Base-by-base conservation (phyloP, 2,797 vertebrate species). In the Poeciliopsis turneri region DNA sequence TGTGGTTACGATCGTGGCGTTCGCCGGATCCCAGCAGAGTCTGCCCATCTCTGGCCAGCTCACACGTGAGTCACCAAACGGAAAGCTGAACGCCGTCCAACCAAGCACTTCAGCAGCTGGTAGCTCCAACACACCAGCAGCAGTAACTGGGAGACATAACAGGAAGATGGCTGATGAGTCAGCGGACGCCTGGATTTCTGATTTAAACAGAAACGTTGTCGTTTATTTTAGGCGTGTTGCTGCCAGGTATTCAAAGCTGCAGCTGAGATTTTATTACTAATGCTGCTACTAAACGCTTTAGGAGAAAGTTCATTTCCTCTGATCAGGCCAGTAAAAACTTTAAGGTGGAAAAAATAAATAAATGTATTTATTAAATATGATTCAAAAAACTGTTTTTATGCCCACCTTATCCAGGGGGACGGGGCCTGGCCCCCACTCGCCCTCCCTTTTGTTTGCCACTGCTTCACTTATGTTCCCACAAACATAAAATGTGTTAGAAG, bases 31-130 rank as follows among this genome's bases (percentile, higher is more conserved):
- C 61, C 95, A 96, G 83, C 97, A 98, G 92, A 99, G 98, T 93
- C 84, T 97, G 74, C 97, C 98, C 82, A 93, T 98, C 85, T 96
- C 96, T 84, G 98, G 98, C 72, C 97, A 97, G 89, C 92, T 99
- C 86, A 99, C 97, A 93, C 95, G 98, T 99, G 95, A 97, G 98
- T 95, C 71, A 45, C 75, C 49, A 6, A 47, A 25, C 10, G 59
- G 23, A 43, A 39, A 66, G 33, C 18, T 66, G 61, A 39, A 45
- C 25, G 23, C 36, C 39, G 10, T 68, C 66, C 25, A 69, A 15
- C 25, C 39, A 1, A 25, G 66, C 5, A 7, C 36, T 43, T 6
- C 66, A 5, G 61, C 61, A 39, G 61, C 33, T 20, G 64, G 8
- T 41, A 43, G 66, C 66, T 23, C 36, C 33, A 12, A 41, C 33